Base-by-base conservation (phyloP, 2,888 invertebrate genomes). In the Eristalis tenax region DNA sequence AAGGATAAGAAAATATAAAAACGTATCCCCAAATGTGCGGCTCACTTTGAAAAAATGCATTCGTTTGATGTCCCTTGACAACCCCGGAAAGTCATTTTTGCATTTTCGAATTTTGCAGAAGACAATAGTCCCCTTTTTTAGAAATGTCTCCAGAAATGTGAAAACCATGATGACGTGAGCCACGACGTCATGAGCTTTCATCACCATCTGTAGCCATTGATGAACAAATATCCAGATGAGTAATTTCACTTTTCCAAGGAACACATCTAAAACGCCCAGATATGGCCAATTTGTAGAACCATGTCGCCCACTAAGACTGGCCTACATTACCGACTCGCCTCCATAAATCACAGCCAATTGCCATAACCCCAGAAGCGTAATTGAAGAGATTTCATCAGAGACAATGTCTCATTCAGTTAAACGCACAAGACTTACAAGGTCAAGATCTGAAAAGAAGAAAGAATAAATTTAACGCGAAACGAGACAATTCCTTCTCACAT, bases 21-120 rank as follows among this genome's bases (percentile, higher is more conserved):
- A 66, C 68, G 26, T 35, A 15, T 26, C 23, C 38, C 18, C 4
- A 59, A 76, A 68, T 59, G 64, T 56, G 70, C 50, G 64, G 71
- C 40, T 71, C n/a, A n/a, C n/a, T n/a, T n/a, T n/a, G n/a, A n/a
- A n/a, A n/a, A n/a, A n/a, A n/a, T n/a, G n/a, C n/a, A n/a, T n/a
- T n/a, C n/a, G n/a, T n/a, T n/a, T n/a, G n/a, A n/a, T n/a, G n/a
- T n/a, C n/a, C n/a, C n/a, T n/a, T n/a, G n/a, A n/a, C n/a, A n/a
- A n/a, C n/a, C n/a, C n/a, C n/a, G n/a, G n/a, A n/a, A n/a, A n/a
- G n/a, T n/a, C n/a, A n/a, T n/a, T n/a, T 26, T 26, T 26, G 26
- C 26, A 26, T 26, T 2, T 26, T 26, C 26, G 2, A 26, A 26
- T 26, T 26, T 26, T 26, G 26, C 3, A 26, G 26, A 26, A 26